Conservation (phyloP, 1,140 invertebrate species). For the Drosophila ogumai region DNA sequence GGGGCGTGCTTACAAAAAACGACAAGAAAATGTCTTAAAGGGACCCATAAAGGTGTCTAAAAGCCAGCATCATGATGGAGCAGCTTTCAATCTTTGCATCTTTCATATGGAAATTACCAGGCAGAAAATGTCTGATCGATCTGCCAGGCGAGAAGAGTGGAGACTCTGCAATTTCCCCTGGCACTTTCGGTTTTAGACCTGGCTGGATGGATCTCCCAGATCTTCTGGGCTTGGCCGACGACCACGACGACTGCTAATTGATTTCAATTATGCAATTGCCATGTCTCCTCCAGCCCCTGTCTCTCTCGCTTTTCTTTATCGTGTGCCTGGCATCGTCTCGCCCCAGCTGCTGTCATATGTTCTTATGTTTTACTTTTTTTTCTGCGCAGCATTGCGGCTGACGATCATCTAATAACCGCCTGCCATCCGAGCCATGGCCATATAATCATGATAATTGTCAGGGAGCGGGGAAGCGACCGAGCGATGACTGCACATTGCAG, state of each 20-base stretch:
- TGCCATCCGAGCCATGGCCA: constrained; percentile 61
- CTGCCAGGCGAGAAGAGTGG: constrained; percentile 6
- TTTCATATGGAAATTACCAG: constrained; percentile 38
- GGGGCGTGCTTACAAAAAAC: constrained; percentile 17
- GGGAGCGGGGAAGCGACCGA: constrained; percentile 15
- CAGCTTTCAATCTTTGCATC: constrained; percentile 42
- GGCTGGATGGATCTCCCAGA: not conserved
- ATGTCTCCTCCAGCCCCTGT: constrained; percentile 39
- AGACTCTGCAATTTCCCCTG: constrained; percentile 56
- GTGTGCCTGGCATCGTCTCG: constrained; percentile 60
- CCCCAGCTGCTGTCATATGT: constrained; percentile 50
- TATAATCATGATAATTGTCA: constrained; percentile 78
- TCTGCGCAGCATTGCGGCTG: constrained; percentile 34
- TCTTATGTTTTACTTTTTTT: constrained; percentile 25
- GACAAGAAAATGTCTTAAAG: not conserved
- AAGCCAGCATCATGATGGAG: constrained; percentile 29
- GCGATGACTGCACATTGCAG: constrained; percentile 8
- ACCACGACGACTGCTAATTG: constrained; percentile 58
- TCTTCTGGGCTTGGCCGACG: constrained; percentile 42
- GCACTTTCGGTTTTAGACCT: constrained; percentile 69
- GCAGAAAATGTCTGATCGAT: constrained; percentile 38
- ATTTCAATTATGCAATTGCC: constrained; percentile 81
- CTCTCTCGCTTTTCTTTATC: constrained; percentile 36
- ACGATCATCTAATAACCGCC: constrained; percentile 78
- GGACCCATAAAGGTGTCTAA: constrained; percentile 2